These are phyloP conservation scores for Rhinoptilus africanus DNA, from an alignment of 2,113 vertebrate genomes.

Conservation along the genomic window DNA sequence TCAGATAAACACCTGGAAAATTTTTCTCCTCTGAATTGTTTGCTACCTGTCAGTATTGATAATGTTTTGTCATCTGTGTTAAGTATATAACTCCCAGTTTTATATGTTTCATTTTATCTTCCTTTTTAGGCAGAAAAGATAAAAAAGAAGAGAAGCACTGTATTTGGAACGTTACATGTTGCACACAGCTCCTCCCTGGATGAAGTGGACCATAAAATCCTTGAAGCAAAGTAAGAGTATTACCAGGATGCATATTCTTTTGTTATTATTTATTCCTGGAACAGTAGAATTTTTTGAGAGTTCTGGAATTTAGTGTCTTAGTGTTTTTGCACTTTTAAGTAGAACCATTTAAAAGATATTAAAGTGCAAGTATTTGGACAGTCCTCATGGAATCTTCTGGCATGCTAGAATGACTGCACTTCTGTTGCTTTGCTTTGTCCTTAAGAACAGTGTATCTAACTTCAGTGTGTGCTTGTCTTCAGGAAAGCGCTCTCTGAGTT, in stretches of 20 bases:
- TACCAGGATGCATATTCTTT: background rate
- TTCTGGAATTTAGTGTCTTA: background rate
- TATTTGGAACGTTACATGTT: conserved; percentile 96
- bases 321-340: background rate
- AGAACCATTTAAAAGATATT: background rate
- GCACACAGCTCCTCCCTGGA: conserved; percentile 98
- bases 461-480: background rate
- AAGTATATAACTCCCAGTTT: background rate
- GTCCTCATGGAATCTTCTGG: background rate
- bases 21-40: background rate
- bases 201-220: conserved; percentile 99
- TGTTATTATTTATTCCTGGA: background rate
- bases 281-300: background rate
- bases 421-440: background rate
- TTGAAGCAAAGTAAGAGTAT: conserved; percentile 93
- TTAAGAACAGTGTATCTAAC: background rate
- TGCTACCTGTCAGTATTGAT: background rate
- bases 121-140: conserved; percentile 94
- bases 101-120: background rate
- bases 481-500: conserved; percentile 95
- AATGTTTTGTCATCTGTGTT: background rate
- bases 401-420: background rate
- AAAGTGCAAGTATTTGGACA: background rate
- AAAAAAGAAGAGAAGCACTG: conserved; percentile 94
- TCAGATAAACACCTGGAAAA: background rate